Percentiles rank a stretch among this genome's conserved stretches.
Evolutionary conservation across 2,888 invertebrate genomes (phyloP).

Genomic region (Nipponacmea schrenckii): DNA sequence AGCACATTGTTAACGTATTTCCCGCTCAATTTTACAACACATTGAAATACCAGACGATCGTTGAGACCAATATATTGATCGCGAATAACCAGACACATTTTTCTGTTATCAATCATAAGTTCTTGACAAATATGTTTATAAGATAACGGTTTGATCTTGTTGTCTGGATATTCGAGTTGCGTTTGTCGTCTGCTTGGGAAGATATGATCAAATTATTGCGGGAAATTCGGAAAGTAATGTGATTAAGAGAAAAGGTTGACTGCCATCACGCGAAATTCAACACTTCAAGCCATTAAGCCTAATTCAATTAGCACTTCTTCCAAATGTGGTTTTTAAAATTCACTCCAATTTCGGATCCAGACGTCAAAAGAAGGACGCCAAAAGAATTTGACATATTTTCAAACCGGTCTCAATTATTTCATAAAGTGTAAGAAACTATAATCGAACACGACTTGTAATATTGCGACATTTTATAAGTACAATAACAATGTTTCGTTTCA

Average conservation of each 20-base stretch:
- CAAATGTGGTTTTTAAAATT: slow-evolving; percentile 19
- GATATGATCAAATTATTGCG: slow-evolving; percentile 7
- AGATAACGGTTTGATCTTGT: not conserved
- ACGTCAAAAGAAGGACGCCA: too few relatives aligned
- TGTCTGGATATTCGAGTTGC: not conserved
- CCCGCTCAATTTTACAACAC: slow-evolving; percentile 4
- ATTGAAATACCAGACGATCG: slow-evolving; percentile 1
- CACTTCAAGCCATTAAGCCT: slow-evolving; percentile 18
- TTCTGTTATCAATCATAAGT: not conserved
- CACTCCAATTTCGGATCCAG: too few relatives aligned
- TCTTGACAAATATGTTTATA: not conserved
- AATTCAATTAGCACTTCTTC: slow-evolving; percentile 22
- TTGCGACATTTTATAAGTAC: too few relatives aligned
- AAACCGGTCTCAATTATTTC: too few relatives aligned
- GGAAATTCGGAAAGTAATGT: not conserved
- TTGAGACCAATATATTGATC: slow-evolving; percentile 4
- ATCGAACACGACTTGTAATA: too few relatives aligned
- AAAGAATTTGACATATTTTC: too few relatives aligned
- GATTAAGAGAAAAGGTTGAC: slow-evolving; percentile 4
- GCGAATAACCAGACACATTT: not conserved
- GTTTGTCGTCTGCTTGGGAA: not conserved
- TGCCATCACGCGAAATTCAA: slow-evolving; percentile 14
- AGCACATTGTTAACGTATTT: not conserved
- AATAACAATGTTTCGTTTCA: too few relatives aligned
- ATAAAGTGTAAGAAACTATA: too few relatives aligned